Conservation (phyloP, 2,888 invertebrate genomes). For the Smittia sp. region DNA sequence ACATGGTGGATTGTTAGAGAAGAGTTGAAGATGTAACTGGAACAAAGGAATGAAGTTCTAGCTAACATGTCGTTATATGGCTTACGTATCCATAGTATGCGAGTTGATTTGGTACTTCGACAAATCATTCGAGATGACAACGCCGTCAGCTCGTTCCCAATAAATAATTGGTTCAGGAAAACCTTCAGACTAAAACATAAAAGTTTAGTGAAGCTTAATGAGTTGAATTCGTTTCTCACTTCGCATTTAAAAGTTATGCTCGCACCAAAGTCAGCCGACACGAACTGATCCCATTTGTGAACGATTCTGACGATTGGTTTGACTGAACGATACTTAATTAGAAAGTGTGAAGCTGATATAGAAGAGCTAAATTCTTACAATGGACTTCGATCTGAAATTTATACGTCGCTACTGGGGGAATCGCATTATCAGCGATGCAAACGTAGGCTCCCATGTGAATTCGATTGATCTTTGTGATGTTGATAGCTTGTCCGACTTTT, state of each 20-base stretch:
- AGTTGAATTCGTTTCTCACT: conserved; percentile 50
- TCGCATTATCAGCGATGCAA: conserved; percentile 78
- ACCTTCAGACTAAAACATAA: conserved; percentile 66
- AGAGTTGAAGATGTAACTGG: conserved; percentile 48
- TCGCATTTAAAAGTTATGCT: conserved; percentile 75
- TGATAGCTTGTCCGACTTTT: conserved; percentile 53
- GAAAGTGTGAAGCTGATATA: too few species aligned
- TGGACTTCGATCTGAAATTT: conserved; percentile 81
- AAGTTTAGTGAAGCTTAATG: not conserved
- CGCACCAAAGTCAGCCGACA: conserved; percentile 68
- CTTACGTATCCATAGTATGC: not conserved
- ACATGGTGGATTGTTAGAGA: not conserved
- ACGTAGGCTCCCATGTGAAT: conserved; percentile 71
- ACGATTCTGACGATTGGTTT: not conserved
- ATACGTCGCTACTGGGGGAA: conserved; percentile 77
- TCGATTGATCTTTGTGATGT: conserved; percentile 69
- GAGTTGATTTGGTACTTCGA: conserved; percentile 45
- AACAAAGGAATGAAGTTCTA: not conserved
- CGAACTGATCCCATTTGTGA: conserved; percentile 60
- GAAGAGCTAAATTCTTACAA: conserved; percentile 80
- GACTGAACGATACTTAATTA: too few species aligned
- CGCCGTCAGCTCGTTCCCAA: conserved; percentile 78
- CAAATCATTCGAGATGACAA: conserved; percentile 63
- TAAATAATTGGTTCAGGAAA: conserved; percentile 81
- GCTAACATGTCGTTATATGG: not conserved